Base-by-base conservation (phyloP, 2,888 invertebrate genomes). In the Carcina quercana region DNA sequence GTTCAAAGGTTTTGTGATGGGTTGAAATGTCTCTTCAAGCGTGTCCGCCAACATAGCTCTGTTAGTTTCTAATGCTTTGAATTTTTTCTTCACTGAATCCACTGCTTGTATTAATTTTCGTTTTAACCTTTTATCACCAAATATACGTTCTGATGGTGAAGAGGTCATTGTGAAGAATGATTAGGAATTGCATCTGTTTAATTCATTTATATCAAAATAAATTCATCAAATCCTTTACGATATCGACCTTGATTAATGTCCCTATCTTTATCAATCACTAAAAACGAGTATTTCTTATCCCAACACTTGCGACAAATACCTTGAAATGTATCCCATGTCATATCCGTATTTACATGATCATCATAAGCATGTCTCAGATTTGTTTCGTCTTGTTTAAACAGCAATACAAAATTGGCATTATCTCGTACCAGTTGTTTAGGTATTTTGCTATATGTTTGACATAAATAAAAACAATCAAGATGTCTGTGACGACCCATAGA, bases 381-480 rank as follows among this genome's bases (percentile, higher is more conserved):
- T 1, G 43, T 26, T 10, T 51, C 45, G 25, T 58, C 47, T 41
- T 53, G 58, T 34, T 49, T 50, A 25, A 58, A 58, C 8, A 54
- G 10, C 12, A 50, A 30, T 3, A 51, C 20, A 10, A 48, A 32
- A 33, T 51, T 51, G 3, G 36, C 34, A 35, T 49, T 52, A 24
- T 52, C 49, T n/a, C 52, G 32, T 11, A 57, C 30, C 8, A 55
- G 26, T 25, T 59, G 56, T 24, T 56, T 58, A 3, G 53, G 51
- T 10, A 58, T 35, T 35, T 46, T 45, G 1, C 47, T 40, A 38
- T 57, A 59, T 10, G 50, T 53, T 32, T 61, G 59, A 42, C 34
- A 57, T 53, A 40, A 6, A n/a, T 19, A 6, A 19, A 19, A 19
- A 3, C 20, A 19, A 4, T 19, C 20, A 5, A n/a, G n/a, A n/a